Evolutionary conservation across 37 sponge, comb jelly and placozoan species (phyloP).

Genomic region (Eunapius fragilis): DNA sequence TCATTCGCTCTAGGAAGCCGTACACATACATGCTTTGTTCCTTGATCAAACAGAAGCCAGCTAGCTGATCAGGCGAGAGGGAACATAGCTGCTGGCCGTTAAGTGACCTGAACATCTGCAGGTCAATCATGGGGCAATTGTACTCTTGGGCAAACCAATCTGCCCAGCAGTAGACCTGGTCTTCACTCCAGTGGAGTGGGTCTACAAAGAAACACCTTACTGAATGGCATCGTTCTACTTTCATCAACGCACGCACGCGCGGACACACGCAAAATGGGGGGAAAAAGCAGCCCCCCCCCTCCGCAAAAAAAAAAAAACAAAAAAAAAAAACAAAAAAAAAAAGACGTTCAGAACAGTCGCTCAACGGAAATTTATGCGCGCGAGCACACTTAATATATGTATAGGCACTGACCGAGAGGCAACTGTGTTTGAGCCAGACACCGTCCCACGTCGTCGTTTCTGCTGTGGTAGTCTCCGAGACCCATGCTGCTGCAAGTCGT

Average conservation of each 20-base stretch:
- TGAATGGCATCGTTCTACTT: neutral
- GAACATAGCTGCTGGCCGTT: conserved; percentile 53
- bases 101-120: conserved; percentile 15
- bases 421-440: conserved; percentile 44
- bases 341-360: too few relatives aligned
- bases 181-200: conserved; percentile 58
- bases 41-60: conserved; percentile 30
- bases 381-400: neutral
- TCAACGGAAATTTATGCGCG: too few relatives aligned
- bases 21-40: conserved; percentile 41
- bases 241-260: neutral
- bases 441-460: conserved; percentile 16
- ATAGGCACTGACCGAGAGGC: conserved; percentile 32
- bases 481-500: conserved; percentile 19
- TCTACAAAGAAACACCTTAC: conserved; percentile 23
- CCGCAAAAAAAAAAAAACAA: neutral
- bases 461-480: neutral
- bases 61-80: conserved; percentile 33
- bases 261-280: neutral
- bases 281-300: neutral
- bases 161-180: conserved; percentile 44
- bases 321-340: too few relatives aligned
- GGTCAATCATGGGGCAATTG: conserved; percentile 16
- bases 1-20: conserved; percentile 51
- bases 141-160: conserved; percentile 50